Conservation (phyloP, 1,140 invertebrate genomes). For the Neodiprion fabricii region DNA sequence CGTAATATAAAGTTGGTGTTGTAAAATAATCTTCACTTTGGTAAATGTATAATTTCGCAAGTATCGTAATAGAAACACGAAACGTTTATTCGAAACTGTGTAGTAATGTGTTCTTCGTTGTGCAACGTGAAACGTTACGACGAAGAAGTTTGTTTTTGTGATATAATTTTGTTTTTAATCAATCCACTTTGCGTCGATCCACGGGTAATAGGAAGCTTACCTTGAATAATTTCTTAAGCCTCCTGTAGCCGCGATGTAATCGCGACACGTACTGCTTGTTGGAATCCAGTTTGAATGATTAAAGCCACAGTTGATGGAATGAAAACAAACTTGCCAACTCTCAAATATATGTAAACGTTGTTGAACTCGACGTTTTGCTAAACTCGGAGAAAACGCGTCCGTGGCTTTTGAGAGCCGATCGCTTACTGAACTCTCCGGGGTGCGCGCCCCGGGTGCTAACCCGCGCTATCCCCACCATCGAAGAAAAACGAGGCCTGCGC, state of each 20-base stretch:
- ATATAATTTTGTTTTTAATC: no score
- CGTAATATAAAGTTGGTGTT: no score
- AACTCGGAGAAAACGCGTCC: constrained; percentile 40
- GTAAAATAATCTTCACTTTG: no score
- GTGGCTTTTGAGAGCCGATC: constrained; percentile 50
- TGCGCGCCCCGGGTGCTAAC: constrained; percentile 53
- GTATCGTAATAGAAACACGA: no score
- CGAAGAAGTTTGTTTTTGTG: no score
- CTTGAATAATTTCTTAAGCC: constrained; percentile 61
- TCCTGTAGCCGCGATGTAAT: constrained; percentile 61
- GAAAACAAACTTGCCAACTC: constrained; percentile 33
- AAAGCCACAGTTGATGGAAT: constrained; percentile 53
- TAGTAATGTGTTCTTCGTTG: no score
- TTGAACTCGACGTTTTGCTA: constrained; percentile 32
- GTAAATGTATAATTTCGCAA: no score
- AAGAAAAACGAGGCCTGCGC: not conserved
- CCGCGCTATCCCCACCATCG: constrained; percentile 53
- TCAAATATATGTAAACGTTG: constrained; percentile 28
- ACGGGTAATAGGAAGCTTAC: constrained; percentile 41
- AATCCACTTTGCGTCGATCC: no score
- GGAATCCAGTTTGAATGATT: constrained; percentile 62
- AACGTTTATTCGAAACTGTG: no score
- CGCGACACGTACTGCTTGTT: constrained; percentile 62
- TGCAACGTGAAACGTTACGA: no score
- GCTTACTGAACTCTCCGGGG: constrained; percentile 55